Conservation (phyloP, 2,113 vertebrate genomes). For the Sorex araneus region DNA sequence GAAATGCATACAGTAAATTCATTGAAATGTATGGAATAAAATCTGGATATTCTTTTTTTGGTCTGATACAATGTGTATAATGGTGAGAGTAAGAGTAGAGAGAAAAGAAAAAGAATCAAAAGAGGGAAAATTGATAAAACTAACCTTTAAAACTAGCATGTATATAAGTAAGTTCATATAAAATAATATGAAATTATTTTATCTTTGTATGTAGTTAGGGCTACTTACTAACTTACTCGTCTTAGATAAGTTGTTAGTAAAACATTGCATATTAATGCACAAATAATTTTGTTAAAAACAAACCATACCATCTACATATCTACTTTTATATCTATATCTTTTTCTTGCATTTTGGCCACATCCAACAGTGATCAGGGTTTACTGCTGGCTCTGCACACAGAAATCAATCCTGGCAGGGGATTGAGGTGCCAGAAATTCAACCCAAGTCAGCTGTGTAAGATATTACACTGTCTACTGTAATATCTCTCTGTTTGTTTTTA, state of each 20-base stretch:
- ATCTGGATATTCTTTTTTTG: not conserved
- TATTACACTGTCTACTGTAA: too few relatives aligned
- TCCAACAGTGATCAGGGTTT: not conserved
- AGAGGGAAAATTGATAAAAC: too few relatives aligned
- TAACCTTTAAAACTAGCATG: too few relatives aligned
- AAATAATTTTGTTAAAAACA: not conserved
- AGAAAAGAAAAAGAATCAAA: not conserved
- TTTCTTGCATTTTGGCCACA: not conserved
- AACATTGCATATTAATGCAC: not conserved
- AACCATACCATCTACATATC: not conserved
- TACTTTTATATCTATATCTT: not conserved
- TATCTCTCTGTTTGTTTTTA: too few relatives aligned
- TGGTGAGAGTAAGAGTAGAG: not conserved
- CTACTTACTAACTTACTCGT: not conserved
- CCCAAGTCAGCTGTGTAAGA: too few relatives aligned
- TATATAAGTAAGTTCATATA: not conserved
- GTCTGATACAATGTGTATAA: not conserved
- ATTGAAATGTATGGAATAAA: not conserved
- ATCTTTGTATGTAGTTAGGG: not conserved
- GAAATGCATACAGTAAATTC: not conserved
- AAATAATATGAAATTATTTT: not conserved
- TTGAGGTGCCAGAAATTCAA: too few relatives aligned
- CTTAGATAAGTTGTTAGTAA: not conserved
- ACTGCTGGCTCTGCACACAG: not conserved
- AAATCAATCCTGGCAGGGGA: too few relatives aligned